Base-by-base conservation (phyloP, 2,797 vertebrate genomes). In the Ptychobarbus kaznakovi region DNA sequence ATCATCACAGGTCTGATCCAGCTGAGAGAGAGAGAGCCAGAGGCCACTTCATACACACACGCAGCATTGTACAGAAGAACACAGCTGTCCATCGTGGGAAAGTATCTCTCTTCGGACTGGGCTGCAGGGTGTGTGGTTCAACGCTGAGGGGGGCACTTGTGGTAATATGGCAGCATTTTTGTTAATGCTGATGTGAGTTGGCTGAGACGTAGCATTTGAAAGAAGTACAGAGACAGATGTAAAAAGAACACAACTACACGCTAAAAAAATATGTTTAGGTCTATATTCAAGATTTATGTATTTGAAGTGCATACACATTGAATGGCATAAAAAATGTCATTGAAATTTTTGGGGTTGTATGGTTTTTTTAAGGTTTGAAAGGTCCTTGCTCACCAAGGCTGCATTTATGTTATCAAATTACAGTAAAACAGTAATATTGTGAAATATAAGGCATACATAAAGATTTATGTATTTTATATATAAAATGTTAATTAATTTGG, bases 1-100 rank as follows among this genome's bases (percentile, higher is more conserved):
- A 94, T 95, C 93, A 92, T 63, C 40, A 82, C 84, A 65, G 78
- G 42, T 46, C 81, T 86, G 46, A 66, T 89, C 84, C 49, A 70
- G 83, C 76, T 69, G 79, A 79, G 77, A 80, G 81, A 32, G 32
- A 83, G 82, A 76, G 70, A 82, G 80, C 66, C 66, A 74, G 80
- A 58, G 80, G 80, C 73, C 83, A 72, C 44, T 56, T 78, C 68
- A 86, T 63, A 68, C 44, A 77, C 32, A 81, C 63, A 80, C 11
- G 32, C 46, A 81, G 79, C 76, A 80, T 77, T 73, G 40, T 80
- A 76, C 70, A 80, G 35, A 63, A 40, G 77, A 85, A 44, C 74
- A 79, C 84, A 83, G 87, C 80, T 93, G 90, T 93, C 89, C 92
- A 89, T 89, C 92, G 92, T 93, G 92, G 92, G 91, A 91, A 83